phyloP scores from a whole-genome alignment of 37 sponge, comb jelly and placozoan genomes.

The Geodia barretti region DNA sequence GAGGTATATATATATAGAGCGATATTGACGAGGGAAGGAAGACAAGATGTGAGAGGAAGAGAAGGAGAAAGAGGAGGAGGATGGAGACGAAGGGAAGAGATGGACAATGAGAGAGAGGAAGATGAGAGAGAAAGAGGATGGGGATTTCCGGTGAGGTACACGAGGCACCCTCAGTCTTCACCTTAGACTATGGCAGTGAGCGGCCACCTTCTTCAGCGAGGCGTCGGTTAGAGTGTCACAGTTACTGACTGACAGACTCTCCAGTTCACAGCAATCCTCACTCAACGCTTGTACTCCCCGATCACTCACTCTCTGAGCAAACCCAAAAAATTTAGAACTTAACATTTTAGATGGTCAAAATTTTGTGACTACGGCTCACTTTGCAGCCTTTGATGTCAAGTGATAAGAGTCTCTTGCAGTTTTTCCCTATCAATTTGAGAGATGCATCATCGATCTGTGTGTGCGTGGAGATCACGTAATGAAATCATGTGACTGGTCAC shows the following conservation, averaged over 20 bases:
- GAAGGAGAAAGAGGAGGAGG: slow-evolving; percentile 4
- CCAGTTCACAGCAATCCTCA: slow-evolving; percentile 61
- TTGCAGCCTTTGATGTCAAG: slow-evolving; percentile 62
- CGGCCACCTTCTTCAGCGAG: slow-evolving; percentile 70
- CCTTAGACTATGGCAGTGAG: slow-evolving; percentile 65
- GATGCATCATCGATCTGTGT: slow-evolving; percentile 59
- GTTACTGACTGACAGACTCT: slow-evolving; percentile 56
- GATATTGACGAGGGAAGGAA: no score
- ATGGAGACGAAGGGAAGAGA: not conserved
- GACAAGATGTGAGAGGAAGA: no score
- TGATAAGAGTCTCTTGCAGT: slow-evolving; percentile 37
- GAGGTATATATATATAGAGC: no score
- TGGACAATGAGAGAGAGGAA: not conserved
- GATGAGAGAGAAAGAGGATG: not conserved
- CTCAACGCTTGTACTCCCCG: slow-evolving; percentile 50
- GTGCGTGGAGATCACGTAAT: not conserved
- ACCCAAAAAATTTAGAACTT: no score
- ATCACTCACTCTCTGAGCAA: slow-evolving; percentile 69
- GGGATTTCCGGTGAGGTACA: not conserved
- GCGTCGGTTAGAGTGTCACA: slow-evolving; percentile 77
- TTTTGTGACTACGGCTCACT: slow-evolving; percentile 34
- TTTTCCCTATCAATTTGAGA: slow-evolving; percentile 32
- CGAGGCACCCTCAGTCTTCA: not conserved
- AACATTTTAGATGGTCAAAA: not conserved
- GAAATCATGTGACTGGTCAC: not conserved